Evolutionary conservation across 1,140 invertebrate species (phyloP), one percentile per base, ranked within the genome.

Genomic region (Hyposmocoma kahamanoa): DNA sequence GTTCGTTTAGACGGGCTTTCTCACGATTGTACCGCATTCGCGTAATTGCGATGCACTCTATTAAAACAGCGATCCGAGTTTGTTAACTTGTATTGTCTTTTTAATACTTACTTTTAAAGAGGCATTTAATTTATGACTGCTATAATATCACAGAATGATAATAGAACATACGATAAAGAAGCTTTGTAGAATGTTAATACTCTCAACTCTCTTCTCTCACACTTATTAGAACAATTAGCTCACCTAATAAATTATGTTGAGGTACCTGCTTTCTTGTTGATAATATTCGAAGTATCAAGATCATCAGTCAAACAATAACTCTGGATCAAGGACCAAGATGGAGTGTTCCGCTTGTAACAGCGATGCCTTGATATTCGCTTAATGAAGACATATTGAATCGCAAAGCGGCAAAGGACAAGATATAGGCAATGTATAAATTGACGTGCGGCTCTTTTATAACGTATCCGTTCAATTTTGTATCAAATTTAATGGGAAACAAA

Each of bases 311-410:
- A n/a, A 17, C 32, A 17, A 36, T 36, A 36, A 36, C 15, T 36
- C 62, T 52, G 56, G 53, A 53, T 50, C 52, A 71, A 73, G 69
- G 65, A 76, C 66, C 67, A 73, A 76, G 71, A 72, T 72, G 59
- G 69, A 75, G 64, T 62, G 76, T 73, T 79, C 76, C 74, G 70
- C 62, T 81, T 77, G 68, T 75, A 67, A 78, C 78, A 71, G 65
- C 72, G 72, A 76, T 74, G 66, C 70, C 68, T 73, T 67, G 74
- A 80, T 80, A 75, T 78, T 79, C 73, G 47, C 68, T 78, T 83
- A 80, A 83, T 83, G 77, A 83, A 83, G 76, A 79, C 79, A 79
- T 67, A 81, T 81, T 78, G 74, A 81, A 78, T 84, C 74, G 76
- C 75, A 66, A 77, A 77, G 67, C 76, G 67, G 69, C 70, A 61